Base-by-base conservation (phyloP, 2,113 vertebrate genomes). In the Peromyscus polionotus region DNA sequence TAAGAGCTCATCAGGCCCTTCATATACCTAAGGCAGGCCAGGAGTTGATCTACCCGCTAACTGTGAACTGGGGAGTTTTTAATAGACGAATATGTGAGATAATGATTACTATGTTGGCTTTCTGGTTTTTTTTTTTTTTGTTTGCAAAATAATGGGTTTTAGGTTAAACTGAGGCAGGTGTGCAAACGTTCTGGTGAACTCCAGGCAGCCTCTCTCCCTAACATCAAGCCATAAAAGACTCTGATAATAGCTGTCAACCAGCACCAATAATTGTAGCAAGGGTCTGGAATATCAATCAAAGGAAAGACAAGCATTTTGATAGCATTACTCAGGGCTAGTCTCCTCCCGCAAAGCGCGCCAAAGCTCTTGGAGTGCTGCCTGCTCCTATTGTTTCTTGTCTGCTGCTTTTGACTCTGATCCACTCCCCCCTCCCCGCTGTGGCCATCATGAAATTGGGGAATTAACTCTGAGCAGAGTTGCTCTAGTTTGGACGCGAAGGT, bases 381-480 rank as follows among this genome's bases (percentile, higher is more conserved):
- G 94, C 79, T 81, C 70, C 90, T 95, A 98, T 99, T 98, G 98
- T 98, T 96, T 96, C 87, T n/a, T 96, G 98, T 95, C 93, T 97
- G 97, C 77, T 97, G 96, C 88, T 98, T 98, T 98, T 98, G 98
- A 98, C 96, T 97, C 95, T 72, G 76, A 97, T 96, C 85, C 80
- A 96, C 96, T 96, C 45, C 97, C 87, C 94, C n/a, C 97, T 97
- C 95, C 86, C 97, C 57, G 36, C 3, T 84, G 93, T 88, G 95
- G 97, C 87, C 98, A 97, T 97, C 98, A 95, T 97, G 81, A 98
- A 98, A 98, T 95, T 96, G 97, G 96, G 95, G 98, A 98, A 98
- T 98, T 98, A 98, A 98, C 98, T 98, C 98, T 84, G 97, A 92
- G 95, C 97, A 99, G 98, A 98, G 95, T 97, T 96, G 91, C 97